Base-by-base conservation (phyloP, 2,113 vertebrate genomes). In the Labeo catla region DNA sequence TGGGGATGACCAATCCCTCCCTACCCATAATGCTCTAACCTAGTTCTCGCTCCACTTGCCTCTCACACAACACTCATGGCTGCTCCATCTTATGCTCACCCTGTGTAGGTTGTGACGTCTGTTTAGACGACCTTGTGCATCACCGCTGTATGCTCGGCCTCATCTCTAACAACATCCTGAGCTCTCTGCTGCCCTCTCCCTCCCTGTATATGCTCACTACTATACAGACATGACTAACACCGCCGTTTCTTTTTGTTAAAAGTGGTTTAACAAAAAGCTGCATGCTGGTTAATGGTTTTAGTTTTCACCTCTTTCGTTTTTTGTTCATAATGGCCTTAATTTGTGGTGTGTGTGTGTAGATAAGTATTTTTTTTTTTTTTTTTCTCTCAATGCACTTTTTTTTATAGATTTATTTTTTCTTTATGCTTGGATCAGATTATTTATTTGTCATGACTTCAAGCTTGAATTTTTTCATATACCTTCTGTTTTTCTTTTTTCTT, bases 201-300 rank as follows among this genome's bases (percentile, higher is more conserved):
- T 73, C 84, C 87, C 94, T 95, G 94, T 97, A 95, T 95, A 95
- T 96, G 90, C 88, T 94, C 95, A 94, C 90, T 92, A 90, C 91
- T 92, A 89, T 91, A 91, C 89, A 92, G 89, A 94, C 94, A 90
- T 91, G 95, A 95, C 96, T 95, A 97, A 97, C 95, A 96, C 96
- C 96, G 97, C 97, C 96, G 93, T 96, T 93, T 94, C 95, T 96
- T 96, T 98, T 96, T 97, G 92, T 95, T 95, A 91, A 95, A 59
- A 92, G 36, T 47, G 21, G 28, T 92, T 94, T 94, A 95, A 93
- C 93, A 94, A 94, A 95, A 94, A 93, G 94, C 87, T 93, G 95
- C 95, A 96, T 96, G 95, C 91, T 88, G 93, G 96, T 94, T 96
- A 94, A 94, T 93, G 86, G 90, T 90, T 86, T 92, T 92, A 86